Base-by-base conservation (phyloP, 2,797 vertebrate genomes). In the Lateolabrax maculatus region DNA sequence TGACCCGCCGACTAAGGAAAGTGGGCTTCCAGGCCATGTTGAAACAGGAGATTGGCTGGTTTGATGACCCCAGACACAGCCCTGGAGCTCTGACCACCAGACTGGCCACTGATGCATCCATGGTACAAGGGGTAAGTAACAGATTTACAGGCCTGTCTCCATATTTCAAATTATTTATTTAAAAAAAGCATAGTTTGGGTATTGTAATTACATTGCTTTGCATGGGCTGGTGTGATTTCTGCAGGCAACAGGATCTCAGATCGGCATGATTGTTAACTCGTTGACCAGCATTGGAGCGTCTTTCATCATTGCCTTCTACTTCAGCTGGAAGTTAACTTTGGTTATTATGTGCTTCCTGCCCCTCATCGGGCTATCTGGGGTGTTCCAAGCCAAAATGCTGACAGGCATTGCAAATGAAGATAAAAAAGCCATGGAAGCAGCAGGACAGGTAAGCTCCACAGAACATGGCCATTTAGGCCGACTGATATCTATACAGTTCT, bases 291-390 rank as follows among this genome's bases (percentile, higher is more conserved):
- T 96, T 9, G 95, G 95, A 44, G 95, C 87, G 0, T 94, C 96
- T 3, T 90, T 96, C 66, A 94, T 96, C 84, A 96, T 96, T 48
- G 94, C 95, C n/a, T 95, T 96, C 75, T 95, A 94, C 94, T 96
- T 94, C 87, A 96, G 96, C 71, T 96, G 95, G 95, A 96, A 96
- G 84, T 83, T 96, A 76, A 91, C 93, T 13, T 79, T 96, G 25
- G 94, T 96, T 13, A 93, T 96, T 18, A 64, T 92, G 75, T 96
- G 95, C 84, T 96, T 96, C 83, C 80, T 96, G 71, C 95, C 96
- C 0, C 86, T 96, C 41, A 92, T 96, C 18, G 96, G 90, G 1
- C 79, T 96, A 21, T 95, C 95, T 9, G 95, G 95, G 9, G 83
- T 81, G 18, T 91, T 95, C 66, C 96, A 96, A 89, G 90, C 94